Evolutionary conservation across 2,797 vertebrate genomes (phyloP).

Genomic region (Rhynchotus rufescens): DNA sequence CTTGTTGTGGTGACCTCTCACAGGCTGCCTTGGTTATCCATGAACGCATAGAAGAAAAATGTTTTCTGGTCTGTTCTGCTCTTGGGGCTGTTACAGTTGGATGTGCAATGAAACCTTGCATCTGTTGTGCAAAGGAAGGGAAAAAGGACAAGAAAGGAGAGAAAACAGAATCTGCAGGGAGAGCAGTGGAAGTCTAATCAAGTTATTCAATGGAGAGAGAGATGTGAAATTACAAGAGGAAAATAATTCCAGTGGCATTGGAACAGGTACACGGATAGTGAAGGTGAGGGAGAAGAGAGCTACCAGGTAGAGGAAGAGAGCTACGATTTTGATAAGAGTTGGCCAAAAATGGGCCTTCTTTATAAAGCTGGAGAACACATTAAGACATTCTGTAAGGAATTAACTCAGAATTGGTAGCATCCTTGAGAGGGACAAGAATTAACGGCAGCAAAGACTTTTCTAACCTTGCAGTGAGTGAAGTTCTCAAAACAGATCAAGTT

Average conservation of each 20-base stretch:
- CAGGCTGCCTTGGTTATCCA: background rate
- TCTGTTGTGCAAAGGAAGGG: background rate
- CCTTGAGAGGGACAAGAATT: background rate
- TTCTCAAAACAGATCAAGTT: background rate
- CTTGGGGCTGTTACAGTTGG: fast-evolving
- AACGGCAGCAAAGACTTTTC: background rate
- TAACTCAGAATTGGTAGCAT: background rate
- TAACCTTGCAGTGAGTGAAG: background rate
- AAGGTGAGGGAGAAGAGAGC: background rate
- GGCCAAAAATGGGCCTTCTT: background rate
- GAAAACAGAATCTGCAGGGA: background rate
- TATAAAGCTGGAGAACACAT: background rate
- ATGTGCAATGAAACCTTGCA: fast-evolving
- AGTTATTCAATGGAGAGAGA: background rate
- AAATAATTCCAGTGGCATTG: background rate
- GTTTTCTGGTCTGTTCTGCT: background rate
- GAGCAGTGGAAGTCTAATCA: background rate
- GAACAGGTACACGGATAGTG: background rate
- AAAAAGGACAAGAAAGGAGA: background rate
- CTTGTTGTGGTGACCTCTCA: background rate
- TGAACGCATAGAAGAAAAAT: background rate
- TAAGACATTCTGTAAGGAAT: background rate
- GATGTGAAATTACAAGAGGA: background rate
- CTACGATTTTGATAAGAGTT: background rate
- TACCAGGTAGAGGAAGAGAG: background rate